Percentiles rank a stretch among this genome's conserved stretches.
phyloP scores from a whole-genome alignment of 2,888 invertebrate genomes.

The Ommatoiulus sabulosus region DNA sequence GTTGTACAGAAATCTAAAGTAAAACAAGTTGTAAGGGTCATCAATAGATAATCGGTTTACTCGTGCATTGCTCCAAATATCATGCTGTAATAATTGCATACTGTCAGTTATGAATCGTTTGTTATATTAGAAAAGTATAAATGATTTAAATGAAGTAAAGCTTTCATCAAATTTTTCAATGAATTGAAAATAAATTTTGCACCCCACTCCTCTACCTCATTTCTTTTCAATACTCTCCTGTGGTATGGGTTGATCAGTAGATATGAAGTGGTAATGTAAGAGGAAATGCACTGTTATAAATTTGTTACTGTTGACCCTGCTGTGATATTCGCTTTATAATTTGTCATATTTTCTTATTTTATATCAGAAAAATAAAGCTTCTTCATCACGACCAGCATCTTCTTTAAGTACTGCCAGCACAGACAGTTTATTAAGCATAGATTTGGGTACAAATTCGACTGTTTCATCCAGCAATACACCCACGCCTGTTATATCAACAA shows the following conservation, averaged over 20 bases:
- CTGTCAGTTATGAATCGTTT: not conserved
- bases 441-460: slow-evolving; percentile 13
- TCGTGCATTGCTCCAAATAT: not conserved
- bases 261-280: no score
- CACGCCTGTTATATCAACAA: not conserved
- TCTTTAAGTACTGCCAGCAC: slow-evolving; percentile 48
- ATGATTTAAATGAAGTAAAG: no score
- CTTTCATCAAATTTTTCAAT: no score
- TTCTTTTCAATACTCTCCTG: no score
- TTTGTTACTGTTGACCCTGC: no score
- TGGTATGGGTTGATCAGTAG: no score
- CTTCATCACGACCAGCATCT: slow-evolving; percentile 54
- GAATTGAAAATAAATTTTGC: no score
- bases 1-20: slow-evolving; percentile 58
- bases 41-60: not conserved
- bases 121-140: no score
- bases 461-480: not conserved
- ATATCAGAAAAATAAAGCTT: slow-evolving; percentile 58
- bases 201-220: no score
- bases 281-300: no score
- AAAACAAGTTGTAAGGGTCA: slow-evolving; percentile 57
- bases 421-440: slow-evolving; percentile 54
- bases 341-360: slow-evolving; percentile 8
- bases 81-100: not conserved
- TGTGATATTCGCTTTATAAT: no score